phyloP scores from a whole-genome alignment of 2,113 vertebrate genomes.

The Sturnira hondurensis region DNA sequence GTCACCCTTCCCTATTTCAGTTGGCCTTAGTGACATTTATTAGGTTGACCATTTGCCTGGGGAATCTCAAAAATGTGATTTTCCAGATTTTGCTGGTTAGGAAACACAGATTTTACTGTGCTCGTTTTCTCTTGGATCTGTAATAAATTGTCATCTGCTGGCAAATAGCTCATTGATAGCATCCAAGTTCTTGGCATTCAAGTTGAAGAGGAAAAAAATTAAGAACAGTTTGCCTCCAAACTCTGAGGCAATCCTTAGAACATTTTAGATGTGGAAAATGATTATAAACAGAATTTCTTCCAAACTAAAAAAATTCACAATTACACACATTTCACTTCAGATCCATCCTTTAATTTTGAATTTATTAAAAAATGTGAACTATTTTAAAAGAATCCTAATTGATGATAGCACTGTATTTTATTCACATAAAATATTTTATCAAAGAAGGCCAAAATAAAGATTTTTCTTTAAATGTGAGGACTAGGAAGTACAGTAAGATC shows the following conservation, averaged over 20 bases:
- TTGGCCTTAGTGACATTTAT: conserved; percentile 32
- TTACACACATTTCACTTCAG: background rate
- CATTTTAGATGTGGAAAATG: conserved; percentile 28
- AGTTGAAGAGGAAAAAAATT: background rate
- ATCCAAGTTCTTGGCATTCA: conserved; percentile 58
- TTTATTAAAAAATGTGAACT: background rate
- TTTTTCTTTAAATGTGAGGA: background rate
- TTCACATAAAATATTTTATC: background rate
- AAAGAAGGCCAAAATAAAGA: background rate
- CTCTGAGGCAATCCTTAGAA: background rate
- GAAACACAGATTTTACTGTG: conserved; percentile 62
- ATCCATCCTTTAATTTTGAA: background rate
- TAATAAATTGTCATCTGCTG: conserved; percentile 39
- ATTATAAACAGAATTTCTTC: background rate
- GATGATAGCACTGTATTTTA: background rate
- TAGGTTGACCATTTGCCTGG: conserved; percentile 24
- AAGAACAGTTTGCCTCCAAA: conserved; percentile 16
- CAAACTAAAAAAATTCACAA: conserved; percentile 19
- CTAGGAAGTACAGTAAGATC: background rate
- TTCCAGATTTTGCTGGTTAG: conserved; percentile 54
- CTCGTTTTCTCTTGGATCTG: conserved; percentile 48
- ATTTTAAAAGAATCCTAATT: background rate
- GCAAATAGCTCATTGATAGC: conserved; percentile 20
- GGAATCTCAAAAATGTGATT: conserved; percentile 59
- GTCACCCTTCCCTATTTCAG: background rate